Percentiles rank a stretch among this genome's conserved stretches.
Conservation (phyloP, 2,888 invertebrate species). For the Cyaniris semiargus region DNA sequence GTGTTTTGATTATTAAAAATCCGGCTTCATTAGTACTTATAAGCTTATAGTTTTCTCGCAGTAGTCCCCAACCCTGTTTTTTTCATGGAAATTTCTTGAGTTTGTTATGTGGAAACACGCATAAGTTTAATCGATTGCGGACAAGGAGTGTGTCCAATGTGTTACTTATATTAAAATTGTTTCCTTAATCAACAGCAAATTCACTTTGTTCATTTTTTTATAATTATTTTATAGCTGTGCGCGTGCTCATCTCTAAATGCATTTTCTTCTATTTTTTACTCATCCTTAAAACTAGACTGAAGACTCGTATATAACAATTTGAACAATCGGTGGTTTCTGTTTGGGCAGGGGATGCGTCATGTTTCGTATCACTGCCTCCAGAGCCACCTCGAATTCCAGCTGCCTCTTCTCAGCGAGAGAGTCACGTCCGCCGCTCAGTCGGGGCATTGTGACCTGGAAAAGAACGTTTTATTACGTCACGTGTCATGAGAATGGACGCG, state of each 20-base stretch:
- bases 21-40: neutral
- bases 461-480: conserved; percentile 37
- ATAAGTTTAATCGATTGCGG: conserved; percentile 24
- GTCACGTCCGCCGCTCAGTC: conserved; percentile 72
- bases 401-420: conserved; percentile 77
- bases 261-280: neutral
- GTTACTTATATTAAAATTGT: neutral
- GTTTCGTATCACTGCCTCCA: conserved; percentile 87
- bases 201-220: neutral
- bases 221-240: conserved; percentile 18
- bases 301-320: conserved; percentile 93
- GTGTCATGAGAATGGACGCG: conserved; percentile 4
- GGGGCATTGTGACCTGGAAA: conserved; percentile 87
- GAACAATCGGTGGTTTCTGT: conserved; percentile 83
- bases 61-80: neutral
- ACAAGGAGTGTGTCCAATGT: neutral
- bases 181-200: neutral
- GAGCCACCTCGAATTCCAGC: conserved; percentile 87
- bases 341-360: conserved; percentile 83
- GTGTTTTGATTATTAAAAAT: neutral
- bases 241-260: neutral
- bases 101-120: conserved; percentile 21
- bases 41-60: neutral
- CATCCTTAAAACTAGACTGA: conserved; percentile 81
- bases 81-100: conserved; percentile 1